Conservation (phyloP, 2,888 invertebrate species). For the Penaeus monodon region DNA sequence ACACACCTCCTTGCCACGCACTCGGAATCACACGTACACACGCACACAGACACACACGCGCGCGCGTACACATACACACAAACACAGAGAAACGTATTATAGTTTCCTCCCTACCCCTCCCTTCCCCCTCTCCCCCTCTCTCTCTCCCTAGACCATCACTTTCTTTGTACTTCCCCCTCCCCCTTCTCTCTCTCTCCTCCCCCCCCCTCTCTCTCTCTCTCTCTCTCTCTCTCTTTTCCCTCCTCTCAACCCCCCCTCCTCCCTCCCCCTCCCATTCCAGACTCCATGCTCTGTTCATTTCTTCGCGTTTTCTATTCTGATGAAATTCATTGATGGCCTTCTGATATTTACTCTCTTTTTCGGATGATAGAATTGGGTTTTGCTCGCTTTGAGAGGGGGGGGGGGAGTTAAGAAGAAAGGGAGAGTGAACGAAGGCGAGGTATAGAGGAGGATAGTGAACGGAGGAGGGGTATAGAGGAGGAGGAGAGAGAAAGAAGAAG, state of each 20-base stretch:
- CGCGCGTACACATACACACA: not conserved
- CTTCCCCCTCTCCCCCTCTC: not conserved
- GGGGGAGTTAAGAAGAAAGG: slow-evolving; percentile 19
- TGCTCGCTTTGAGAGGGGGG: slow-evolving; percentile 11
- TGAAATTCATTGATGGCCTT: slow-evolving; percentile 23
- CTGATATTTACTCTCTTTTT: slow-evolving; percentile 34
- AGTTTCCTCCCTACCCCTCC: no score
- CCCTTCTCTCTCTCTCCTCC: not conserved
- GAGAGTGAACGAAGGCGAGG: not conserved
- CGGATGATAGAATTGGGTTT: slow-evolving; percentile 45
- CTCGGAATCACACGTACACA: not conserved
- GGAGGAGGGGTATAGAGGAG: no score
- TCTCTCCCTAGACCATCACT: not conserved
- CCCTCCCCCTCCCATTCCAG: not conserved
- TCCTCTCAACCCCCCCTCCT: not conserved
- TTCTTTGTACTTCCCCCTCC: not conserved
- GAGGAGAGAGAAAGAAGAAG: no score
- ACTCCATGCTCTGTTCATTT: not conserved
- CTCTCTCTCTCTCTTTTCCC: not conserved
- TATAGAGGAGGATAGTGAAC: no score
- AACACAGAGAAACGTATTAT: no score
- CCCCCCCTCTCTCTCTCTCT: not conserved
- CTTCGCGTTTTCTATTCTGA: slow-evolving; percentile 32
- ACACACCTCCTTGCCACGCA: not conserved
- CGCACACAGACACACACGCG: not conserved